Base-by-base conservation (phyloP, 2,888 invertebrate genomes). In the Thumatha senex region DNA sequence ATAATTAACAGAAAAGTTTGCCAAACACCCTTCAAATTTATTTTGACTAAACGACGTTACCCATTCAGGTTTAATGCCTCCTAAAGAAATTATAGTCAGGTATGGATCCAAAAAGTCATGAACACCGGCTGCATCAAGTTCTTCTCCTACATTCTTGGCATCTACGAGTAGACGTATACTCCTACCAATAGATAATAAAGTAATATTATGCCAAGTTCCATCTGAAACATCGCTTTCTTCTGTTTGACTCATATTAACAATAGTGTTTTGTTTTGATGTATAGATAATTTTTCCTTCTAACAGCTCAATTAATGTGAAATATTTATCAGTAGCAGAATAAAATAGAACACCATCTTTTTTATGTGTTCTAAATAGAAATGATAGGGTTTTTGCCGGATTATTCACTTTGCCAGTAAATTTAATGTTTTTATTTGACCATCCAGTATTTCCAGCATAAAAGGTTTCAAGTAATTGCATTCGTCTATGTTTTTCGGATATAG, bases 41-140 rank as follows among this genome's bases (percentile, higher is more conserved):
- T 91, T 89, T 11, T 93, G 92, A 42, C 86, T 82, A 10, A 81
- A 74, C 51, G 92, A 92, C 36, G 92, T 92, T 61, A 95, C 92
- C 68, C 93, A 91, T 66, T 94, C 94, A 14, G 93, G 83, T 70
- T 94, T 93, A 0, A 94, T 93, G 8, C 97, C 97, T 36, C 98
- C 98, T 36, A 98, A 84, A 2, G 95, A 95, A 48, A 98, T 84
- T 4, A 94, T 92, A 0, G 96, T 96, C 44, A 98, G 87, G 75
- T 98, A 97, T 0, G 98, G 97, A 82, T 98, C 98, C 33, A 98
- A 92, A 76, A 98, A 98, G 77, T 98, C 97, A 76, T 98, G 98
- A 0, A 97, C 96, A 2, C 96, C 96, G 11, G 95, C 96, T 0
- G 96, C 93, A 74, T 98, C 97, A 4, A 98, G 89, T 78, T 97